These are phyloP conservation scores for Scotopteryx bipunctaria DNA, from an alignment of 2,888 invertebrate genomes.

Conservation along the genomic window DNA sequence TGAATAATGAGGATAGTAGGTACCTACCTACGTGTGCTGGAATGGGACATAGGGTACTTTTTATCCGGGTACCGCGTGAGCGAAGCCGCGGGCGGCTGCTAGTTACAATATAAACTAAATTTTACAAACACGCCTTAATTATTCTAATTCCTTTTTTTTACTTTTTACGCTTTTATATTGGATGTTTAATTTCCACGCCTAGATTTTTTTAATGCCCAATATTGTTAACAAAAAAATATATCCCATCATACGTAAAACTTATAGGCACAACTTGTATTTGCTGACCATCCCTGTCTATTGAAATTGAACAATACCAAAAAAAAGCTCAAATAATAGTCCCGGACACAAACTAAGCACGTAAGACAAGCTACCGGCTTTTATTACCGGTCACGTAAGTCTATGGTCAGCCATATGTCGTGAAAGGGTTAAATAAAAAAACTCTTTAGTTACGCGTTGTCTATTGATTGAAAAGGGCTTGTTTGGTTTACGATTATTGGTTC, in stretches of 20 bases:
- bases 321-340: constrained; percentile 51
- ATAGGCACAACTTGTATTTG: constrained; percentile 44
- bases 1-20: too few species aligned
- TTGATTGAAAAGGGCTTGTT: constrained; percentile 49
- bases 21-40: too few species aligned
- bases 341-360: constrained; percentile 44
- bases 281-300: constrained; percentile 61
- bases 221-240: too few species aligned
- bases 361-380: constrained; percentile 34
- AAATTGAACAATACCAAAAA: constrained; percentile 50
- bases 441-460: constrained; percentile 58
- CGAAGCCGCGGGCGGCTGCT: too few species aligned
- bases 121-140: too few species aligned
- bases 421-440: constrained; percentile 50
- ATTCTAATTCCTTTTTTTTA: too few species aligned
- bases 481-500: constrained; percentile 36
- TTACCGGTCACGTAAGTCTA: constrained; percentile 53
- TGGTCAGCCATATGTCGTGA: constrained; percentile 57
- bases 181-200: too few species aligned
- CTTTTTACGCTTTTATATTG: too few species aligned
- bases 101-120: too few species aligned
- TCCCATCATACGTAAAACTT: not conserved
- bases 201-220: too few species aligned
- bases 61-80: too few species aligned
- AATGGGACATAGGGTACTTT: too few species aligned